Base-by-base conservation (phyloP, 2,113 vertebrate species). In the Turnix velox region DNA sequence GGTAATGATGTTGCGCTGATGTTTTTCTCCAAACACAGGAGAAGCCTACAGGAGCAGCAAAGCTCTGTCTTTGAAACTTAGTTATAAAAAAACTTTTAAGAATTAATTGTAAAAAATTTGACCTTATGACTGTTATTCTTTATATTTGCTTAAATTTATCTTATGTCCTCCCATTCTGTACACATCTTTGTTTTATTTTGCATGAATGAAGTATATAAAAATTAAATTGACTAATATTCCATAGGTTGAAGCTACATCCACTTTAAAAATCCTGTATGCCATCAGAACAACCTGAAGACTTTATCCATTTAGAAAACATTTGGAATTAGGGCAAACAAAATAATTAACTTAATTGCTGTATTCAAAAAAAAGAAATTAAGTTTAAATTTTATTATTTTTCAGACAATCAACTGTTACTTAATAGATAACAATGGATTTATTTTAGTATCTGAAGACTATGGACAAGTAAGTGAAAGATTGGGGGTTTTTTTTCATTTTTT, bases 381-480 rank as follows among this genome's bases (percentile, higher is more conserved):
- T 63, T 39, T 49, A 8, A 54, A 37, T 39, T 72, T 63, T 54
- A 42, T 78, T 86, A 48, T 93, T 95, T 95, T 97, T 93, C 97
- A 99, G 99, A 97, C 98, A 79, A 98, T 99, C 87, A 99, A 98
- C 95, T 99, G 99, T 97, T 99, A 99, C 97, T 97, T 99, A 90
- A 99, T 99, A 90, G 99, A 99, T 97, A 99, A 99, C 97, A 99
- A 99, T 40, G 99, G 99, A 80, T 99, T 99, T 90, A 98, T 99
- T 96, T 97, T 99, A 95, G 99, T 99, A 33, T 98, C 99, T 68
- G 99, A 99, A 97, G 99, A 99, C 95, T 98, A 98, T 31, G 98
- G 97, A 18, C 98, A 99, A 98, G 99, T 99, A 96, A 96, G 96
- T 76, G 31, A 62, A 73, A 67, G 33, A 28, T 54, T 95, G n/a